These are phyloP conservation scores for Eudyptes chrysolophus DNA, from an alignment of 2,113 vertebrate genomes.

Conservation along the genomic window DNA sequence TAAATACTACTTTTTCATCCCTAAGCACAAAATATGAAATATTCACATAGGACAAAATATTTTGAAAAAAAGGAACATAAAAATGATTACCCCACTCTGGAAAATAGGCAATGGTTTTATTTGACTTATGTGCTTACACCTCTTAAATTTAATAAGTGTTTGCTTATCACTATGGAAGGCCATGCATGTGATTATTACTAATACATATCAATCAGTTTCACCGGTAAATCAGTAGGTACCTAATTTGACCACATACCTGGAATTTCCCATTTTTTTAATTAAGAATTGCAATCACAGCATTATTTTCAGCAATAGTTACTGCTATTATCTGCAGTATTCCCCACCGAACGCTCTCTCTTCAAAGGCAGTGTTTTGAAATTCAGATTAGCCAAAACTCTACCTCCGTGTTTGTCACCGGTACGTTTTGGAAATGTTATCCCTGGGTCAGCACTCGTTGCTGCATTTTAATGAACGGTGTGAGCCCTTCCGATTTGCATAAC, in stretches of 20 bases:
- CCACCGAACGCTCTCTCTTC: not conserved
- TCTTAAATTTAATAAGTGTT: not conserved
- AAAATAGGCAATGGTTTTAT: not conserved
- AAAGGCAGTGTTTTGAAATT: not conserved
- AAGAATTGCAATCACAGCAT: not conserved
- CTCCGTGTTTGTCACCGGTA: not conserved
- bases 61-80: not conserved
- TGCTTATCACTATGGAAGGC: not conserved
- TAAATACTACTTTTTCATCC: not conserved
- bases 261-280: not conserved
- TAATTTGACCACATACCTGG: not conserved
- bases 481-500: not conserved
- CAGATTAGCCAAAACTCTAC: not conserved
- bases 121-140: not conserved
- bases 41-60: not conserved
- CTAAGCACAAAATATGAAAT: not conserved
- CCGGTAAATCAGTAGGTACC: not conserved
- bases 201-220: not conserved
- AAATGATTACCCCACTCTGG: not conserved
- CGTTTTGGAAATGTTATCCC: not conserved
- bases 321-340: not conserved
- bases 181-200: not conserved
- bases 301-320: not conserved
- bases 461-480: not conserved
- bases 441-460: not conserved